Percentiles rank a stretch among this genome's conserved stretches.
These are phyloP conservation scores for Calliphora vicina DNA, from an alignment of 1,140 invertebrate species.

Conservation along the genomic window DNA sequence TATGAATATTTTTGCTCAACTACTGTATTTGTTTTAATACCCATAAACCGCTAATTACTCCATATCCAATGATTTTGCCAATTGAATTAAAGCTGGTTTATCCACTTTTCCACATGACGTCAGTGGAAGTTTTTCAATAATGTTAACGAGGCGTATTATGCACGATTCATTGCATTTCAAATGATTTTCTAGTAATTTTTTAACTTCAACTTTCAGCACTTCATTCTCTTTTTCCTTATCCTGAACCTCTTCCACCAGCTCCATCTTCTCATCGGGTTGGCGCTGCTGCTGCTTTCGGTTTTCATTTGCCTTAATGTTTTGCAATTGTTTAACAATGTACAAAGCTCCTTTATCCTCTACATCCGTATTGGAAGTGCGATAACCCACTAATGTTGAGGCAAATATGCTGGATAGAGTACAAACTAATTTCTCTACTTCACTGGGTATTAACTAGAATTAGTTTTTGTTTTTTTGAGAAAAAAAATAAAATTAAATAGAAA, in stretches of 20 bases:
- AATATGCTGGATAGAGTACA: not conserved
- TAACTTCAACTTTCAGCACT: not conserved
- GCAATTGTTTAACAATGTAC: not conserved
- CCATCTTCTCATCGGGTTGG: not conserved
- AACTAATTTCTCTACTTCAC: not conserved
- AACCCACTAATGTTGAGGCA: not conserved
- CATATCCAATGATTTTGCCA: constrained; percentile 9
- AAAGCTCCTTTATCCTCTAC: not conserved
- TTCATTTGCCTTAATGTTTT: not conserved
- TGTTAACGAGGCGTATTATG: constrained; percentile 7
- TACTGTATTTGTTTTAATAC: not conserved
- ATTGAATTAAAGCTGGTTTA: not conserved
- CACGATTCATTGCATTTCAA: not conserved
- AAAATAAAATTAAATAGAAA: not conserved
- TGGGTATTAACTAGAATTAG: constrained; percentile 2
- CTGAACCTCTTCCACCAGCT: not conserved
- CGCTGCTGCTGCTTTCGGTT: not conserved
- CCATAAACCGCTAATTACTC: constrained; percentile 12
- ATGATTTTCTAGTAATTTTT: constrained; percentile 1
- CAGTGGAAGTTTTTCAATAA: constrained; percentile 21
- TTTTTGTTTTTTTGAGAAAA: not conserved
- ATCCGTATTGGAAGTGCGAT: not conserved
- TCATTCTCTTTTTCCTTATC: not conserved
- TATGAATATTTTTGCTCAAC: too few species aligned
- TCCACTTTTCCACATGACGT: constrained; percentile 24